phyloP scores from a whole-genome alignment of 2,888 invertebrate species.

The Tenthredo amoena region DNA sequence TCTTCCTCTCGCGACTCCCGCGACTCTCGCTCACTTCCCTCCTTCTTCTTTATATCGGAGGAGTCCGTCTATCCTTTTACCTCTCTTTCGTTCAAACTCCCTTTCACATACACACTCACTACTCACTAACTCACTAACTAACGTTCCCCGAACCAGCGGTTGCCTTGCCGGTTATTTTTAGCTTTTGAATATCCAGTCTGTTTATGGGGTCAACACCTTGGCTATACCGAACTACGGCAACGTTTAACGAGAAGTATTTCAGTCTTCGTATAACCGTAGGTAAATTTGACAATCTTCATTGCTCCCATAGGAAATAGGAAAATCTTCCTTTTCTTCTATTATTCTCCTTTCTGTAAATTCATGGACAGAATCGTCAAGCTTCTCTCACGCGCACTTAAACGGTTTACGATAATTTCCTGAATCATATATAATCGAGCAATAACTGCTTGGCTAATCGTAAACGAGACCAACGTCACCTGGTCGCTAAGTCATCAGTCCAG shows the following conservation, averaged over 20 bases:
- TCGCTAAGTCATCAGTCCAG: neutral
- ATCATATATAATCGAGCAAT: neutral
- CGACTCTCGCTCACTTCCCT: neutral
- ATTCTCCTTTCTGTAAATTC: neutral
- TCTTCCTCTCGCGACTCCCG: neutral
- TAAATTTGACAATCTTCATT: neutral
- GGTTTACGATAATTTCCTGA: neutral
- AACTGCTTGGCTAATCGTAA: neutral
- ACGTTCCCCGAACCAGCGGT: slow-evolving; percentile 20
- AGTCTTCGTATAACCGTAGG: neutral
- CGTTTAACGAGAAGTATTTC: slow-evolving; percentile 1
- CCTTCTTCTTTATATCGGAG: slow-evolving; percentile 36
- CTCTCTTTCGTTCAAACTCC: slow-evolving; percentile 2
- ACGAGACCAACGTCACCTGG: neutral
- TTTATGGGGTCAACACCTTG: slow-evolving; percentile 71
- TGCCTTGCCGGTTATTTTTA: slow-evolving; percentile 65
- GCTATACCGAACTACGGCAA: slow-evolving; percentile 18
- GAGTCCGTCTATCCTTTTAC: slow-evolving; percentile 1
- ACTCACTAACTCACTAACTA: slow-evolving; percentile 10
- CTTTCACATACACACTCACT: slow-evolving; percentile 15
- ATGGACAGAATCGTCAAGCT: neutral
- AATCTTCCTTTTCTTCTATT: neutral
- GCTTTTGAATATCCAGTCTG: slow-evolving; percentile 63
- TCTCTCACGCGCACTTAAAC: no score
- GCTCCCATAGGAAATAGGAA: neutral